Percentiles rank a stretch among this genome's conserved stretches.
phyloP scores from a whole-genome alignment of 2,797 vertebrate genomes.

The Propithecus perrieri region DNA sequence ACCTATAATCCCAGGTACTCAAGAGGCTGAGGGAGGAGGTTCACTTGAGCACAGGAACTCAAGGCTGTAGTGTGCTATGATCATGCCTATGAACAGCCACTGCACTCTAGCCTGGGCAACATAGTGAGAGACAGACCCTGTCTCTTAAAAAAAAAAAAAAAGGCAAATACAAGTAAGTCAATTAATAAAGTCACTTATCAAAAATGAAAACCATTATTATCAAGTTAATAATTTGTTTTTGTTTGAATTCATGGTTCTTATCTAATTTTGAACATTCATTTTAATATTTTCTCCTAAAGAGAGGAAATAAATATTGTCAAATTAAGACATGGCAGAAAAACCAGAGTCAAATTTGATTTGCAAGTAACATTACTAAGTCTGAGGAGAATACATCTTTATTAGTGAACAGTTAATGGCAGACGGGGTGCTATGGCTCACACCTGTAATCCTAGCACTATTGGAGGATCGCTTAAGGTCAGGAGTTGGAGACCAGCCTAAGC shows the following conservation, averaged over 20 bases:
- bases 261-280: background rate
- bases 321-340: background rate
- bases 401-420: background rate
- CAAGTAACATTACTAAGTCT: background rate
- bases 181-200: background rate
- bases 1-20: too few relatives aligned
- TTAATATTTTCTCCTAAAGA: background rate
- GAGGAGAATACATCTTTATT: background rate
- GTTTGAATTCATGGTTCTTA: background rate
- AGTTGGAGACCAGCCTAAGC: too few relatives aligned
- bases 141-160: too few relatives aligned
- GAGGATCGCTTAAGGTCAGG: too few relatives aligned
- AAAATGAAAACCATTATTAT: background rate
- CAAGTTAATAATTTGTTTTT: background rate
- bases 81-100: too few relatives aligned
- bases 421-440: too few relatives aligned
- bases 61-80: too few relatives aligned
- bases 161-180: background rate
- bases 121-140: too few relatives aligned
- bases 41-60: too few relatives aligned
- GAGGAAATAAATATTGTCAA: background rate
- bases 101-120: too few relatives aligned
- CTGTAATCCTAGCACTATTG: too few relatives aligned
- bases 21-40: too few relatives aligned
- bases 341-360: background rate